These are phyloP conservation scores for Prolemur simus DNA, from an alignment of 2,113 vertebrate genomes.

Conservation along the genomic window DNA sequence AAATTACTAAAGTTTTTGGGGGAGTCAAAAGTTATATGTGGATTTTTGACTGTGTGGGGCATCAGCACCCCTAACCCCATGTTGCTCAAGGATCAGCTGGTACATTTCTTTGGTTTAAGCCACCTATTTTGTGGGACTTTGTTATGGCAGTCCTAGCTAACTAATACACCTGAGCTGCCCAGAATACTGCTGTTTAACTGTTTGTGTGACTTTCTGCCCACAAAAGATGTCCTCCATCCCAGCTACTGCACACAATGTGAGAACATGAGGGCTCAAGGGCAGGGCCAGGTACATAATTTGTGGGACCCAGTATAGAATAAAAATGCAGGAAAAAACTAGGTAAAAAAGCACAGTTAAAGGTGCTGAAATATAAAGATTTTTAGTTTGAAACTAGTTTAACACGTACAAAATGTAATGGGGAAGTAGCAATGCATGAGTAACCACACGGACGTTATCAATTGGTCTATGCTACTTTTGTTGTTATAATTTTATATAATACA, in stretches of 20 bases:
- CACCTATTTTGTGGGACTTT: background rate
- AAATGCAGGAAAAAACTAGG: background rate
- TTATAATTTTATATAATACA: conserved; percentile 1
- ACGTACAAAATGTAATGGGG: background rate
- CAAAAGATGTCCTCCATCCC: background rate
- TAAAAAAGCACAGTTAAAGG: background rate
- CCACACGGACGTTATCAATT: background rate
- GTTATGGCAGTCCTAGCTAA: background rate
- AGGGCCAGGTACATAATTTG: background rate
- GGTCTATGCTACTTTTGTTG: background rate
- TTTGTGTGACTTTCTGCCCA: background rate
- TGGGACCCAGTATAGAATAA: background rate
- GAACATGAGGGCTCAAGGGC: background rate
- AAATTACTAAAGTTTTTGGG: no score
- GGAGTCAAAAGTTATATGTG: background rate
- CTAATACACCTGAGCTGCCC: background rate
- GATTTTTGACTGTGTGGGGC: no score
- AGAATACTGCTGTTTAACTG: background rate
- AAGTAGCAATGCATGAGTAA: background rate
- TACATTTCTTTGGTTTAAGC: background rate
- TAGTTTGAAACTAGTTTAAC: background rate
- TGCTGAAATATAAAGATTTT: background rate
- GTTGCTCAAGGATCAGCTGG: background rate
- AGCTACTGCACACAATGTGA: background rate
- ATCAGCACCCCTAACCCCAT: background rate